phyloP scores from a whole-genome alignment of 2,113 vertebrate species.

The Kryptolebias marmoratus region DNA sequence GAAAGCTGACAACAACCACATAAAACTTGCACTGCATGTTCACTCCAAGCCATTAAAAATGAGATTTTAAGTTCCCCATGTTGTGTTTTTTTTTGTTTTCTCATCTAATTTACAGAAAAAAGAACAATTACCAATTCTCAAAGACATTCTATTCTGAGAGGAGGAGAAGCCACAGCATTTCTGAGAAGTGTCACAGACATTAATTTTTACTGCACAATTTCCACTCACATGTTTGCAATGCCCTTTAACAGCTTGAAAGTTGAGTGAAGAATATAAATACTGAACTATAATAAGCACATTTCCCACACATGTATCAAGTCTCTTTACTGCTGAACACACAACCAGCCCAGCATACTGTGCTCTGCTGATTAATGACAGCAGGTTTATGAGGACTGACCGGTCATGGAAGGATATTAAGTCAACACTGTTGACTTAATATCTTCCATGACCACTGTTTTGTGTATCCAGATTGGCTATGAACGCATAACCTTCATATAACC shows the following conservation, averaged over 20 bases:
- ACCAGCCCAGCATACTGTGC: not conserved
- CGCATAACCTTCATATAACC: constrained; percentile 49
- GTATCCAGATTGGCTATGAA: constrained; percentile 48
- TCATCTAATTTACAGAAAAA: not conserved
- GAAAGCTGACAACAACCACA: no score
- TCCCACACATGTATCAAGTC: not conserved
- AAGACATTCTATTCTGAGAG: not conserved
- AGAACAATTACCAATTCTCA: not conserved
- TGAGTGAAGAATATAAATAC: not conserved
- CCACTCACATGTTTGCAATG: not conserved
- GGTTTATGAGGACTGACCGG: constrained; percentile 30
- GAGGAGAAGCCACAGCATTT: not conserved
- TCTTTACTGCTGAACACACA: not conserved
- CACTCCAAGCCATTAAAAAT: no score
- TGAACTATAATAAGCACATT: not conserved
- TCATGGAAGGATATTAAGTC: constrained; percentile 23
- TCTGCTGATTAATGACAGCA: constrained; percentile 44
- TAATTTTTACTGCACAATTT: not conserved
- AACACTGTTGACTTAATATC: constrained; percentile 1
- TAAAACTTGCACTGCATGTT: no score
- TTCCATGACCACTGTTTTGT: constrained; percentile 2
- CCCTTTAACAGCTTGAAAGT: not conserved
- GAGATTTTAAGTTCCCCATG: no score
- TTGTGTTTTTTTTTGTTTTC: not conserved
- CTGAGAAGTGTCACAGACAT: not conserved